Evolutionary conservation across 2,797 vertebrate genomes (phyloP), one percentile per base, ranked within the genome.

Genomic region (Petrocephalus sullivani): DNA sequence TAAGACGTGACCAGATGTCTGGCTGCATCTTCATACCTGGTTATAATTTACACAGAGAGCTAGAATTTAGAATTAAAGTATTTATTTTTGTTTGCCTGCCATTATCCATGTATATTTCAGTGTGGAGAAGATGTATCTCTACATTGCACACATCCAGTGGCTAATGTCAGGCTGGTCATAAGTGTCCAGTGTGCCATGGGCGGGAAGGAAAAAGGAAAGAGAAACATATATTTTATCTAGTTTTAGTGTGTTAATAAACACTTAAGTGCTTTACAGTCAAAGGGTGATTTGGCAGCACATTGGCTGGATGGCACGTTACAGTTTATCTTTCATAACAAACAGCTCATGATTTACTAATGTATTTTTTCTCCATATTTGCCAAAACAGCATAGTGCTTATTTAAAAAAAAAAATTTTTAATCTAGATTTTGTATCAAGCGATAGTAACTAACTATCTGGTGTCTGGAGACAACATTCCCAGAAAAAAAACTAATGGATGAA

Each of bases 11-110:
- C 37, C 46, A 82, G 53, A 82, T n/a, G 14, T 87, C 33, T 82
- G 10, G 53, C 23, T 87, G 87, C 71, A 87, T 37, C 71, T 87
- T 78, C 53, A 81, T 58, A 81, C 16, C 28, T 37, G 53, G 53
- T 23, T 78, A 37, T 53, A 54, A 28, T 75, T 87, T 87, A 33
- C 87, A 78, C 49, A 78, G 8, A 19, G 67, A 53, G 49, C 51
- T 28, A 37, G 51, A 14, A 75, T 78, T 87, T 85, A 56, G 10
- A 46, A 78, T 78, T 78, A 46, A 78, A 9, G 37, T 33, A 57
- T 85, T 28, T 85, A 57, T 57, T 23, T 85, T 75, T 78, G 56
- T 82, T 58, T 58, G 53, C 53, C 33, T 78, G 87, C n/a, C 33
- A 81, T 82, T 49, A n/a, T 78, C 37, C 46, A 28, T 14, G 53